Evolutionary conservation across 2,113 vertebrate species (phyloP), one percentile per base, ranked within the genome.

Genomic region (Ancistrus triradiatus): DNA sequence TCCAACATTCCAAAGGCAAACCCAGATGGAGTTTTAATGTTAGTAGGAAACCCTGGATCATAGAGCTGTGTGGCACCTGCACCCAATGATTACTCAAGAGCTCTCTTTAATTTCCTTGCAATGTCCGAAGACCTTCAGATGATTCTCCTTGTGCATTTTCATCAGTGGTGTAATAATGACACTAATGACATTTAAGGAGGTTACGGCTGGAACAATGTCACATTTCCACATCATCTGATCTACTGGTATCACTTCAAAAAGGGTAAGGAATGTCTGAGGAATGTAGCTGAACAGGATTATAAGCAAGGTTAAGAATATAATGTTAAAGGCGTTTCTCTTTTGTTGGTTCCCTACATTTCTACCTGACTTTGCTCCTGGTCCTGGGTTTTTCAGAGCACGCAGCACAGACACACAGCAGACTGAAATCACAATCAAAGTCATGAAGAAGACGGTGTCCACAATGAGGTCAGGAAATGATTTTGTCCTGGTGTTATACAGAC

Each of bases 331-430:
- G 21, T 24, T 50, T 13, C 47, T 50, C 22, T 50, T 50, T 13
- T 38, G 35, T 10, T 38, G 4, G 35, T 38, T 38, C 11, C 35
- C 35, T 13, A 2, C 35, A 13, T 13, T 10, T 13, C 35, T 13
- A 10, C 2, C 35, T 38, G 35, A 4, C 10, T 31, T 31, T 8
- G 59, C 14, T 15, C 38, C 47, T 35, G 66, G 68, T 31, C 46
- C 52, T 13, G 53, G 46, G 4, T n/a, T 22, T 40, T 64, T 59
- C 27, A 70, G 38, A 5, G 61, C 27, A 6, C 3, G 37, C 17
- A 72, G 52, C 13, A 72, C 63, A 35, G 51, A 72, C 6, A 27
- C 35, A 37, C 63, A 67, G 58, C 63, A 66, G 44, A 72, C 49
- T 1, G 19, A 50, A 7, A 44, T 43, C 47, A 72, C 47, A 10